These are phyloP conservation scores for Ryuthela nishihirai DNA, from an alignment of 2,888 invertebrate species.

Conservation along the genomic window DNA sequence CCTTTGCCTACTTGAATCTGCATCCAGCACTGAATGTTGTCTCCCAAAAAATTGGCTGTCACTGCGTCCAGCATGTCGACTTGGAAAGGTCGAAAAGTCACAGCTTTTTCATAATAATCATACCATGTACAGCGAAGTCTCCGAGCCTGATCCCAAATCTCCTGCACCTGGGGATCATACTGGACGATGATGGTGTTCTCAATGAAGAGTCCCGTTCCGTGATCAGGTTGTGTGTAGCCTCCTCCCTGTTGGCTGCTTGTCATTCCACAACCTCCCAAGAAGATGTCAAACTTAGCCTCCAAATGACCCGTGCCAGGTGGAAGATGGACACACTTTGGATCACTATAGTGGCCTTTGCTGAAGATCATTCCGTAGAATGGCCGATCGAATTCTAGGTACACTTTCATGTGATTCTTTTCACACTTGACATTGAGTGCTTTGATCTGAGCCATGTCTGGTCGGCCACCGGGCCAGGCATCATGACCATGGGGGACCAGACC, in stretches of 20 bases:
- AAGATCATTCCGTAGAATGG: constrained; percentile 96
- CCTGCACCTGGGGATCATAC: constrained; percentile 90
- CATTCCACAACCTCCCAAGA: constrained; percentile 90
- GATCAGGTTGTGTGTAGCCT: constrained; percentile 21
- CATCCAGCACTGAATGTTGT: constrained; percentile 96
- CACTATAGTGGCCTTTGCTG: constrained; percentile 67
- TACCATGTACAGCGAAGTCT: constrained; percentile 93
- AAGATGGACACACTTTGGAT: constrained; percentile 83
- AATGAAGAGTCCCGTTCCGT: constrained; percentile 76
- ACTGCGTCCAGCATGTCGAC: constrained; percentile 94
- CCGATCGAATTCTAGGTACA: constrained; percentile 89
- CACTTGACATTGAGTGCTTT: constrained; percentile 80
- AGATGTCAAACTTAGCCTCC: constrained; percentile 89
- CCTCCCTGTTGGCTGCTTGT: constrained; percentile 66
- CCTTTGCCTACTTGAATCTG: constrained; percentile 95
- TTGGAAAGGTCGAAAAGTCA: constrained; percentile 85
- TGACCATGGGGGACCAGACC: constrained; percentile 18
- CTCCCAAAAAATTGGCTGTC: constrained; percentile 90
- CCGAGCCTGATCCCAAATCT: constrained; percentile 92
- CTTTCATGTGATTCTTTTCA: constrained; percentile 91
- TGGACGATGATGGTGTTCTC: constrained; percentile 88
- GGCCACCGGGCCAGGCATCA: constrained; percentile 67
- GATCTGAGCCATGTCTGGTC: constrained; percentile 87
- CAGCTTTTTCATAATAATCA: constrained; percentile 92
- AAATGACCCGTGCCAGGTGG: constrained; percentile 87